phyloP scores from a whole-genome alignment of 2,113 vertebrate genomes.

The Callipepla californica region DNA sequence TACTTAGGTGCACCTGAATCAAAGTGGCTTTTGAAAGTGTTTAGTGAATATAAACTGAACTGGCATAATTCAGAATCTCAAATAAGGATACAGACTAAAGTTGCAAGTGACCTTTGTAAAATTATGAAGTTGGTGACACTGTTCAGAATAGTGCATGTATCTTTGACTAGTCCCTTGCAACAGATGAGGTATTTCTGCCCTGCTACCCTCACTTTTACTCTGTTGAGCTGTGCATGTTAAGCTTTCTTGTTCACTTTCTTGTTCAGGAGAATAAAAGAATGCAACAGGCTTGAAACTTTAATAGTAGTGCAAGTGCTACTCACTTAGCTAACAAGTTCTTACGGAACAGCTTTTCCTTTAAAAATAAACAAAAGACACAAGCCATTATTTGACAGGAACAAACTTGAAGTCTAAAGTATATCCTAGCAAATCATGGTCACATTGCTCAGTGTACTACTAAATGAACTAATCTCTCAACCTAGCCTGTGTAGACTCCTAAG shows the following conservation, averaged over 20 bases:
- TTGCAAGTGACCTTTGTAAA: neutral
- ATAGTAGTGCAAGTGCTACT: neutral
- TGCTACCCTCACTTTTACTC: slow-evolving; percentile 19
- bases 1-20: neutral
- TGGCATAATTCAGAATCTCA: neutral
- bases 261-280: neutral
- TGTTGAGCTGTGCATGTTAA: slow-evolving; percentile 40
- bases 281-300: neutral
- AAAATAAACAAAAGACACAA: neutral
- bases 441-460: neutral
- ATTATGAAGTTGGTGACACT: neutral
- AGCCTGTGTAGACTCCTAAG: neutral
- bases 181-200: slow-evolving; percentile 38
- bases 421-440: neutral
- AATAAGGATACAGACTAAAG: neutral
- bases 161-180: slow-evolving; percentile 33
- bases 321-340: neutral
- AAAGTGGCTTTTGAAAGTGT: neutral
- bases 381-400: neutral
- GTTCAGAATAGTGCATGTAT: neutral
- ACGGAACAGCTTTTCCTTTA: neutral
- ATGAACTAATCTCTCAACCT: neutral
- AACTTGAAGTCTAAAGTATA: neutral
- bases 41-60: neutral
- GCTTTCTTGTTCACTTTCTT: slow-evolving; percentile 13